These are phyloP conservation scores for Rhimphoctona megacephalus DNA, from an alignment of 2,888 invertebrate species.

Conservation along the genomic window DNA sequence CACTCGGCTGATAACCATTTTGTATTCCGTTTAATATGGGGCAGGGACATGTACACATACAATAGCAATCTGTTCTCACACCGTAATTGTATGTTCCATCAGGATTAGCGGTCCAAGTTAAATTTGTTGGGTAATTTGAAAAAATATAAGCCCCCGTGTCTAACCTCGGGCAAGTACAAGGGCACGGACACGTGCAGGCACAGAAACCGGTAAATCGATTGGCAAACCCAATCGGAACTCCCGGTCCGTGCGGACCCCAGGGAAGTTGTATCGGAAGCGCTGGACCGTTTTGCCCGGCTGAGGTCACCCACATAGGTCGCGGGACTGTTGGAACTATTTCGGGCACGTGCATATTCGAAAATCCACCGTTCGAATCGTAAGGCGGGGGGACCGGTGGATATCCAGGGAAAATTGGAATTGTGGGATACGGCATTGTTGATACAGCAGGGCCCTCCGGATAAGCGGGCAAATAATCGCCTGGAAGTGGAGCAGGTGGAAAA, in stretches of 20 bases:
- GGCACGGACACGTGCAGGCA: constrained; percentile 54
- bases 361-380: background rate
- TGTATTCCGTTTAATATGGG: background rate
- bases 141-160: background rate
- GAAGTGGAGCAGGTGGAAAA: too few relatives aligned
- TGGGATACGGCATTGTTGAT: background rate
- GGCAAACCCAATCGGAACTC: constrained; percentile 50
- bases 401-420: background rate
- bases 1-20: background rate
- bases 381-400: background rate
- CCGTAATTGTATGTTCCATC: background rate
- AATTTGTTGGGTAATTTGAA: background rate
- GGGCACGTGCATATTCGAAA: background rate
- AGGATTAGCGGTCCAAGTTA: background rate
- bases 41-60: constrained; percentile 67
- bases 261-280: constrained; percentile 17
- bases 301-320: background rate
- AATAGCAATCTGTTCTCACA: constrained; percentile 27
- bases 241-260: constrained; percentile 25
- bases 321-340: background rate
- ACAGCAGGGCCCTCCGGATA: background rate
- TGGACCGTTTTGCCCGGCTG: background rate
- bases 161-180: constrained; percentile 47
- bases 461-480: too few relatives aligned
- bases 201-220: constrained; percentile 37